phyloP scores from a whole-genome alignment of 2,113 vertebrate genomes.

The Strigops habroptila region DNA sequence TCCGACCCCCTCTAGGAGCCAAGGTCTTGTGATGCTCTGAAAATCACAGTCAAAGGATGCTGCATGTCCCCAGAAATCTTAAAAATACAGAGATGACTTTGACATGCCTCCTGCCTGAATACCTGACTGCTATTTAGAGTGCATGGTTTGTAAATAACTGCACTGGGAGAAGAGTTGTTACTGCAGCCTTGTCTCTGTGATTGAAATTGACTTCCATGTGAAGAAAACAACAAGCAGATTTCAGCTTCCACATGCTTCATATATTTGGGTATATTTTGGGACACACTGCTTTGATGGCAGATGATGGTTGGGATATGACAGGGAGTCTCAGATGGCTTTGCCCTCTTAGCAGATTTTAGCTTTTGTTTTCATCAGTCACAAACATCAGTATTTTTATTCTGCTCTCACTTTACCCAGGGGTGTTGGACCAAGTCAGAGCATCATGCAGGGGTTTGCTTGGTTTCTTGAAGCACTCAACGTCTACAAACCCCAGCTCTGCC shows the following conservation, averaged over 20 bases:
- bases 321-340: not conserved
- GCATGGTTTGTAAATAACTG: not conserved
- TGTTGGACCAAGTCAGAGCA: not conserved
- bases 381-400: fast-evolving
- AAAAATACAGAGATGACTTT: not conserved
- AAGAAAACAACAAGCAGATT: not conserved
- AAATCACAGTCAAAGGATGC: fast-evolving
- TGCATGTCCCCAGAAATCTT: not conserved
- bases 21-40: not conserved
- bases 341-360: not conserved
- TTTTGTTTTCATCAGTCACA: not conserved
- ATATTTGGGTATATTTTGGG: not conserved
- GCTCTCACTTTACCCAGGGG: fast-evolving
- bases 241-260: fast-evolving
- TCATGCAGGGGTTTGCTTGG: fast-evolving
- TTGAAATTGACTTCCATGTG: not conserved
- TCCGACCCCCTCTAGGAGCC: not conserved
- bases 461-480: fast-evolving
- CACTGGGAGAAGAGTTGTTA: not conserved
- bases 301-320: not conserved
- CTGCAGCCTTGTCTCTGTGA: not conserved
- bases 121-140: not conserved
- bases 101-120: not conserved
- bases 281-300: not conserved
- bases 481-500: not conserved